These are phyloP conservation scores for Drusus annulatus DNA, from an alignment of 1,140 invertebrate genomes.

Conservation along the genomic window DNA sequence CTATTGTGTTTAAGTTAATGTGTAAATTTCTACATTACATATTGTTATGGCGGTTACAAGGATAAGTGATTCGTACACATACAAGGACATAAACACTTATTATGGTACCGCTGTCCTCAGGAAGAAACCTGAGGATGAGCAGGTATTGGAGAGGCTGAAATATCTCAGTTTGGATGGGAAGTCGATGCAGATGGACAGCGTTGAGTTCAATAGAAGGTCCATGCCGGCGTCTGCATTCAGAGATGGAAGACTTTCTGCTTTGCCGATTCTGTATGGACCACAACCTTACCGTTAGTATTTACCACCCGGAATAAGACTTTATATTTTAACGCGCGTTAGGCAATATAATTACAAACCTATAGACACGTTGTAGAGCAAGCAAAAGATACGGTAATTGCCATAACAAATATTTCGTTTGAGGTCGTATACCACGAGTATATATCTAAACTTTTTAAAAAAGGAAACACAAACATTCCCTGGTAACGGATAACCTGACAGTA, in stretches of 20 bases:
- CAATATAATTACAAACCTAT: no score
- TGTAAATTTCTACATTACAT: not conserved
- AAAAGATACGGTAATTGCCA: no score
- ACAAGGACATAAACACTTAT: constrained; percentile 44
- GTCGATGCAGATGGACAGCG: not conserved
- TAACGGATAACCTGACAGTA: no score
- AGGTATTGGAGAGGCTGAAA: not conserved
- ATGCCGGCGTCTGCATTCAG: constrained; percentile 8
- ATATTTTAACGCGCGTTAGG: no score
- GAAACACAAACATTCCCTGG: no score
- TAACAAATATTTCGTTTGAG: no score
- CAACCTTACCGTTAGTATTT: constrained; percentile 75
- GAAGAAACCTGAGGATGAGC: not conserved
- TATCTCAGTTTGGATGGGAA: constrained; percentile 16
- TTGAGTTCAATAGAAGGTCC: constrained; percentile 23
- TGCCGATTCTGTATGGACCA: constrained; percentile 74
- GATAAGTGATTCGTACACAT: constrained; percentile 42
- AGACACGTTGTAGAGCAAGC: no score
- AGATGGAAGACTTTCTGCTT: constrained; percentile 61
- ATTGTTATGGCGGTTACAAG: constrained; percentile 14
- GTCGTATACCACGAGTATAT: no score
- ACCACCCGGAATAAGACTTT: no score
- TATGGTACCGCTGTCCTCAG: not conserved
- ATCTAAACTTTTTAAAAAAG: no score
- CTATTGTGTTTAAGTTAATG: not conserved